phyloP scores from a whole-genome alignment of 2,888 invertebrate genomes.

The Oxycera nigricornis region DNA sequence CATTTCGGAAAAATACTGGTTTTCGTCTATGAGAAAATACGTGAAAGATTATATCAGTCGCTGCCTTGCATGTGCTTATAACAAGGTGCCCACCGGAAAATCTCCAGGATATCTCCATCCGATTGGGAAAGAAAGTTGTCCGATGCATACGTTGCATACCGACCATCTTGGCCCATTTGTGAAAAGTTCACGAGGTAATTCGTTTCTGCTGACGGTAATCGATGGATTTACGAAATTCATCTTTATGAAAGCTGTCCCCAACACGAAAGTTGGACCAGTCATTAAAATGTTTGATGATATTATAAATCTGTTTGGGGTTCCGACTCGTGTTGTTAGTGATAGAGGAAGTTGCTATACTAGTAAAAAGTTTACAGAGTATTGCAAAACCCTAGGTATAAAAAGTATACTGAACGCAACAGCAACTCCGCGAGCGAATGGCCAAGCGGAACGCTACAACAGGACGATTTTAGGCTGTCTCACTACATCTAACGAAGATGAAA shows the following conservation, averaged over 20 bases:
- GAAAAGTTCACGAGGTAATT: constrained; percentile 15
- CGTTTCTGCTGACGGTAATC: constrained; percentile 35
- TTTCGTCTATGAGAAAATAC: too few species aligned
- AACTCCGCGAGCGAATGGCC: too few species aligned
- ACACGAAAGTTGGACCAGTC: neutral
- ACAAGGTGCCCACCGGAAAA: constrained; percentile 33
- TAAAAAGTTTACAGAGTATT: constrained; percentile 11
- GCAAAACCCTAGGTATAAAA: neutral
- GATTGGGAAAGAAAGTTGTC: constrained; percentile 27
- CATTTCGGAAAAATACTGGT: constrained; percentile 7
- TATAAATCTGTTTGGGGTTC: constrained; percentile 34
- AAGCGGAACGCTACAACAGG: constrained; percentile 31
- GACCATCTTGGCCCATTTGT: constrained; percentile 41
- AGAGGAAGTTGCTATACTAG: constrained; percentile 32
- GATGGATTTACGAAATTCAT: constrained; percentile 42
- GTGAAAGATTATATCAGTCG: constrained; percentile 30
- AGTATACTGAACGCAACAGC: too few species aligned
- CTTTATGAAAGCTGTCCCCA: neutral
- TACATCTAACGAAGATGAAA: constrained; percentile 13
- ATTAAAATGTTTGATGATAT: constrained; percentile 17
- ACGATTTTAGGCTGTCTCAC: neutral
- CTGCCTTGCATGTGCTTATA: constrained; percentile 40
- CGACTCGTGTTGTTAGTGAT: constrained; percentile 17
- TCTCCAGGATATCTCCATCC: constrained; percentile 37
- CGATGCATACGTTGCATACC: constrained; percentile 39